Conservation (phyloP, 2,888 invertebrate species). For the Xylota segnis region DNA sequence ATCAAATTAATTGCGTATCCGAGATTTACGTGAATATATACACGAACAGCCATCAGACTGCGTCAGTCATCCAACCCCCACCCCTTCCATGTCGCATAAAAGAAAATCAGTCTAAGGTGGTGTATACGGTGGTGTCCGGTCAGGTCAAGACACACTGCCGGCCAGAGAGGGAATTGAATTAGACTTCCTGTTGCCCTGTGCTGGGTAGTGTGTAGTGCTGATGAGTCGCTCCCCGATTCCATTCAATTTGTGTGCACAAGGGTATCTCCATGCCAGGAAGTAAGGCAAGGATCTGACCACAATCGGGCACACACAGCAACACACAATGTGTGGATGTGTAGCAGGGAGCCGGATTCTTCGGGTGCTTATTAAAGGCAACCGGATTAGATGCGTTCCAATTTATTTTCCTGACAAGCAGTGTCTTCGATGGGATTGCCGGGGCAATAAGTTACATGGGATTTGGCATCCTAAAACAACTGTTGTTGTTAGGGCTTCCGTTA, state of each 20-base stretch:
- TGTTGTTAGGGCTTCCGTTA: conserved; percentile 51
- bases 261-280: conserved; percentile 61
- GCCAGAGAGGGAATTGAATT: conserved; percentile 66
- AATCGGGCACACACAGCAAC: conserved; percentile 20
- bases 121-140: conserved; percentile 10
- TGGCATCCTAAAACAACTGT: conserved; percentile 51
- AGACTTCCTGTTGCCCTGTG: conserved; percentile 56
- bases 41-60: neutral
- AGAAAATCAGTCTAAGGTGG: conserved; percentile 24
- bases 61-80: neutral
- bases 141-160: conserved; percentile 51
- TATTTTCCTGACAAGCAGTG: conserved; percentile 51
- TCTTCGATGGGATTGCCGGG: conserved; percentile 42
- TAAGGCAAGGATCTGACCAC: conserved; percentile 34
- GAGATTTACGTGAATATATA: conserved; percentile 54
- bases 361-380: conserved; percentile 57
- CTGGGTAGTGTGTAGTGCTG: conserved; percentile 23
- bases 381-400: conserved; percentile 72
- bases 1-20: conserved; percentile 74
- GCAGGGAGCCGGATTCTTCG: conserved; percentile 5
- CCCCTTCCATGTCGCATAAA: neutral
- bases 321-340: conserved; percentile 6
- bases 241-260: conserved; percentile 66
- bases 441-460: conserved; percentile 65
- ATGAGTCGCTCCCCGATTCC: conserved; percentile 67